Percentiles rank a stretch among this genome's conserved stretches.
These are phyloP conservation scores for Prorops nasuta DNA, from an alignment of 1,140 invertebrate species.

Conservation along the genomic window DNA sequence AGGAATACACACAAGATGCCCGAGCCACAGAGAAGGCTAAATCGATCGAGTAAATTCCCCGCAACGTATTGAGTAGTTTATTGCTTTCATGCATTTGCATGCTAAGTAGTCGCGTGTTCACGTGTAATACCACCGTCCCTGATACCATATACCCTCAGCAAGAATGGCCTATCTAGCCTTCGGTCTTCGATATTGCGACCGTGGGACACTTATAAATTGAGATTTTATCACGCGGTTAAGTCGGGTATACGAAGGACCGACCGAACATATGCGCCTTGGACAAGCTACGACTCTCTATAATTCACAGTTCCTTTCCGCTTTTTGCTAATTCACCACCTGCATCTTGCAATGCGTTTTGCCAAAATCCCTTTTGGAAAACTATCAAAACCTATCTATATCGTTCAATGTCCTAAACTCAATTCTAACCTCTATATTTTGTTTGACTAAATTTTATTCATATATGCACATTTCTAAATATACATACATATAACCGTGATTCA, in stretches of 20 bases:
- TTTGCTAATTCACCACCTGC: neutral
- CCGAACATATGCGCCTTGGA: conserved; percentile 20
- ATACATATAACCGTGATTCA: too few species aligned
- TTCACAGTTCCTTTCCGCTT: conserved; percentile 12
- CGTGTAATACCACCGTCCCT: conserved; percentile 53
- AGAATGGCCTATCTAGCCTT: conserved; percentile 53
- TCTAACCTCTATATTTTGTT: too few species aligned
- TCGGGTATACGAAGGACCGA: conserved; percentile 33
- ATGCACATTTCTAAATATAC: too few species aligned
- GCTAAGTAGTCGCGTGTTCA: conserved; percentile 55
- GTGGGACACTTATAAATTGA: conserved; percentile 56
- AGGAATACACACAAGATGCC: neutral
- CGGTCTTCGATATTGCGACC: conserved; percentile 54
- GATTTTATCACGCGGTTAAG: conserved; percentile 44
- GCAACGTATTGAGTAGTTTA: conserved; percentile 56
- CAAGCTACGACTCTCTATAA: conserved; percentile 20
- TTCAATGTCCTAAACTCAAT: too few species aligned
- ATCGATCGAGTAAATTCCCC: conserved; percentile 48
- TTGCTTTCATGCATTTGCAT: conserved; percentile 58
- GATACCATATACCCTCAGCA: conserved; percentile 49
- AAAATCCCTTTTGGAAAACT: too few species aligned
- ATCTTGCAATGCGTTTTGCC: neutral
- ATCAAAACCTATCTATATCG: too few species aligned
- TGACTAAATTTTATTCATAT: too few species aligned
- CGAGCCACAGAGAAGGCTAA: conserved; percentile 20